A percentile compares a stretch with the other conserved stretches of the same genome.
Evolutionary conservation across 2,797 vertebrate genomes (phyloP).

Genomic region (Stomatorhinus walkeri): DNA sequence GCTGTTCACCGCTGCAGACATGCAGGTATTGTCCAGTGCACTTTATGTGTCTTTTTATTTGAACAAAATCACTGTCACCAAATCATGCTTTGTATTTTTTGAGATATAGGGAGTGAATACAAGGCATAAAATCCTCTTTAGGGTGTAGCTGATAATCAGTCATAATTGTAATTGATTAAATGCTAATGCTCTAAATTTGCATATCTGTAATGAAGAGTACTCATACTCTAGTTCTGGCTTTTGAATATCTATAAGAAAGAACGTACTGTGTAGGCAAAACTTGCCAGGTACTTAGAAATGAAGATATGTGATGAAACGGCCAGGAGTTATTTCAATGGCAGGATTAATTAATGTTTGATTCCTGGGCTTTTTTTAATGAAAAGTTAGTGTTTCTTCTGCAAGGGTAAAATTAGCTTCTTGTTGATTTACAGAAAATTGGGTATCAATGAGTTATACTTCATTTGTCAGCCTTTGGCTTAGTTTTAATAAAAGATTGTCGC

Average conservation of each 20-base stretch:
- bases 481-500: not conserved
- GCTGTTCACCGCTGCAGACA: constrained; percentile 39
- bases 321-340: not conserved
- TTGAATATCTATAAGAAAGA: not conserved
- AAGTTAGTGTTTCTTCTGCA: not conserved
- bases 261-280: not conserved
- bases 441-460: not conserved
- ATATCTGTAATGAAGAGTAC: not conserved
- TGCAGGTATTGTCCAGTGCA: constrained; percentile 58
- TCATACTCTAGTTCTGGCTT: not conserved
- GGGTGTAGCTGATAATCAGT: not conserved
- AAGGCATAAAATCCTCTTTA: not conserved
- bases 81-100: not conserved
- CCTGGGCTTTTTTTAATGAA: not conserved
- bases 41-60: not conserved
- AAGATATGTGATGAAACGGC: not conserved
- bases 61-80: not conserved
- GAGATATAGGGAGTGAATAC: not conserved
- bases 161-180: not conserved
- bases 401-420: not conserved
- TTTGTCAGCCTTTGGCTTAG: not conserved
- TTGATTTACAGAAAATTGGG: not conserved
- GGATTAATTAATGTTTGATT: not conserved
- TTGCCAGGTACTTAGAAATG: not conserved
- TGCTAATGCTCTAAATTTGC: not conserved